Conservation (phyloP, 2,888 invertebrate genomes). For the Matsumyia berberina region DNA sequence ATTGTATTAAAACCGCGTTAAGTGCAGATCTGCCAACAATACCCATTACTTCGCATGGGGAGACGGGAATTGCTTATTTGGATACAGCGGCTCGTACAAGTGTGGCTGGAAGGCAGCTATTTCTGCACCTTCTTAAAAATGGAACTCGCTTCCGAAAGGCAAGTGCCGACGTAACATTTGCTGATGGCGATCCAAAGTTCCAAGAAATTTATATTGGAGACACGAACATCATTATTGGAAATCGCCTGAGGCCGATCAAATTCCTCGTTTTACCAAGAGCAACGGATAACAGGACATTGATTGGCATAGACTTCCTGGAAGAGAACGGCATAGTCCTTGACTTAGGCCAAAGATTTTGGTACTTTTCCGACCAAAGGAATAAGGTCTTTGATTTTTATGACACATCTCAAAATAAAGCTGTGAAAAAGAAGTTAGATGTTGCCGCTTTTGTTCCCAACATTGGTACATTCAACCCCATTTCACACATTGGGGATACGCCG, state of each 20-base stretch:
- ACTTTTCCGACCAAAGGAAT: constrained; percentile 11
- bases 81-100: constrained; percentile 53
- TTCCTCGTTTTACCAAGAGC: constrained; percentile 34
- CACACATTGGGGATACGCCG: too few relatives aligned
- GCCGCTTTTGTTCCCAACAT: neutral
- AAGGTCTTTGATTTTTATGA: constrained; percentile 19
- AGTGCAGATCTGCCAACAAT: constrained; percentile 34
- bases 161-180: constrained; percentile 14
- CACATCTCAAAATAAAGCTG: neutral
- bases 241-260: constrained; percentile 23
- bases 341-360: constrained; percentile 24
- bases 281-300: constrained; percentile 36
- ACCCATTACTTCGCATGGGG: constrained; percentile 27
- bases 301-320: constrained; percentile 50
- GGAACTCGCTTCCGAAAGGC: constrained; percentile 15
- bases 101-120: constrained; percentile 39
- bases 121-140: constrained; percentile 3
- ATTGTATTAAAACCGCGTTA: constrained; percentile 21
- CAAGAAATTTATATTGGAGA: constrained; percentile 12
- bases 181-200: constrained; percentile 3
- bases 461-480: neutral
- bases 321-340: constrained; percentile 23
- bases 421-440: neutral
- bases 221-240: constrained; percentile 41
- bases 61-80: constrained; percentile 39